Evolutionary conservation across 2,113 vertebrate species (phyloP), one percentile per base, ranked within the genome.

Genomic region (Parus major): DNA sequence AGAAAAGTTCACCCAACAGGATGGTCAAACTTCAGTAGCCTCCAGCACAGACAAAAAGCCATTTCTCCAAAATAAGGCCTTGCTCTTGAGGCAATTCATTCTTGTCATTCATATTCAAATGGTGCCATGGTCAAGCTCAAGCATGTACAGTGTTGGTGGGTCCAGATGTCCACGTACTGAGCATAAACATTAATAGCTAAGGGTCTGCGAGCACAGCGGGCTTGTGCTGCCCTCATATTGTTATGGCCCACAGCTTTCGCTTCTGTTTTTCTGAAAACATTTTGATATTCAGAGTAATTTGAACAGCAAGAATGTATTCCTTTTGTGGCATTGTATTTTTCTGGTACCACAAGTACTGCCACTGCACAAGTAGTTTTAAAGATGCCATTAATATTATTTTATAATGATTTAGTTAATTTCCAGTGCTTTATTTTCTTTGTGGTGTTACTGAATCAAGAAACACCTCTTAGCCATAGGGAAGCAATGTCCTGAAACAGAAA

Each of bases 51-150:
- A 94, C 85, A 95, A 96, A 95, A 86, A 69, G 53, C 11, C 1
- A 1, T 56, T 78, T 88, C 68, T 83, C 55, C 36, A 50, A 47
- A 93, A 50, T 53, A 56, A 71, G 21, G 23, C 47, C 22, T 15
- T 50, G 52, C 39, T 88, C 76, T 73, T n/a, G 17, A 28, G n/a
- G 53, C 31, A 82, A 53, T 59, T 49, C 2, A 3, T 53, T 93
- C 90, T 68, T 82, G 76, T 65, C 31, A 65, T 83, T 76, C 60
- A 55, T 23, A 76, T 69, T 91, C 80, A 91, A 95, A 92, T 42
- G 28, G 33, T 85, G 35, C 25, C 76, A 93, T 27, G 82, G 68
- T 73, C 75, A 85, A 81, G 65, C 73, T 71, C 68, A 56, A 65
- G 92, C 52, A 70, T 10, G 35, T 70, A 59, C 42, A 66, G 24